Evolutionary conservation across 1,140 invertebrate genomes (phyloP), one percentile per base, ranked within the genome.

Genomic region (Achatina immaculata): DNA sequence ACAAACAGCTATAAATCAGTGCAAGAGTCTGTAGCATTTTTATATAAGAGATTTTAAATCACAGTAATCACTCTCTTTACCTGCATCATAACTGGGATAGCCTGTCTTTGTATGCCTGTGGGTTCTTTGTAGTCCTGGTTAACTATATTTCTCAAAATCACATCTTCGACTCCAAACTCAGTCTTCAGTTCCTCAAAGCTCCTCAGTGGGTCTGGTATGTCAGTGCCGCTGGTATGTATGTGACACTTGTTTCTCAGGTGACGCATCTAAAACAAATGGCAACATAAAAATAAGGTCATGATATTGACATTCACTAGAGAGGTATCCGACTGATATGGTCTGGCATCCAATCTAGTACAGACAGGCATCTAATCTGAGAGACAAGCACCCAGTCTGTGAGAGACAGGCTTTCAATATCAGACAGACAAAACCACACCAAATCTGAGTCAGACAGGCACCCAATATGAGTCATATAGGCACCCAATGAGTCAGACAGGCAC

Each of bases 91-190:
- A 95, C 93, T 24, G 98, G 96, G 82, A 99, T 94, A 0, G 96
- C 95, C 92, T 99, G 97, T 93, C 97, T 96, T 92, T 99, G 98
- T 86, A 99, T 95, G 0, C 97, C 95, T 11, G 98, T 99, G 16
- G 98, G 98, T 78, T 93, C 92, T 0, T 88, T 88, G 87, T 98
- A 99, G 0, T 95, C 95, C 88, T 94, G 94, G 40, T 93, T 92
- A 38, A 89, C 91, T 1, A 99, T 92, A 89, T 97, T 98, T 55
- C 94, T 89, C 21, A 95, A 89, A 0, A 99, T 88, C 71, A 93
- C 91, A 9, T 85, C 58, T 55, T 86, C 77, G n/a, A 91, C 48
- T 40, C 82, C 79, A 78, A 88, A 90, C n/a, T 83, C 65, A 16
- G 81, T 71, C 2, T 86, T 85, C 38, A 98, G 90, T 43, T 92